Percentiles rank a stretch among this genome's conserved stretches.
phyloP scores from a whole-genome alignment of 2,888 invertebrate species.

The Thecophora atra region DNA sequence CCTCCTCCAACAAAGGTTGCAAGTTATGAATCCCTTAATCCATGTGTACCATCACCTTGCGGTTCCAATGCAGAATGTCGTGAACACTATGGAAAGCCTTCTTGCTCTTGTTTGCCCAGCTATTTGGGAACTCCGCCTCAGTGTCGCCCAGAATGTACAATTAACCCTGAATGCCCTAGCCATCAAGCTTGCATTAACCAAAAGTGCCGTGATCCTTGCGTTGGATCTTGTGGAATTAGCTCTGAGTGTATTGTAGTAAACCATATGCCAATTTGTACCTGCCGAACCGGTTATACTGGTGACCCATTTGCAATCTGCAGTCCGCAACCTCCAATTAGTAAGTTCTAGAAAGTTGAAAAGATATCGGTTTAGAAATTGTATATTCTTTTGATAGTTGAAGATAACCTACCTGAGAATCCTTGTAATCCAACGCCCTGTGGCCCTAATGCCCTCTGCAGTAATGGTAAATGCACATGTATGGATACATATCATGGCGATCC shows the following conservation, averaged over 20 bases:
- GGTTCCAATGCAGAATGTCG: constrained; percentile 78
- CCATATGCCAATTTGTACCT: constrained; percentile 77
- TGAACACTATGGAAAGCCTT: constrained; percentile 68
- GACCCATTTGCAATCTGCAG: constrained; percentile 72
- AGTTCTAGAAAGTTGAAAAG: constrained; percentile 42
- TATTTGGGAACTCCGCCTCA: constrained; percentile 78
- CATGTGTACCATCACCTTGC: constrained; percentile 79
- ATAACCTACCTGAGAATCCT: constrained; percentile 66
- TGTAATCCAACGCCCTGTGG: constrained; percentile 80
- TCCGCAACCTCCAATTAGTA: constrained; percentile 65
- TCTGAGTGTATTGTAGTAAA: constrained; percentile 74
- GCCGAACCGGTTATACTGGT: constrained; percentile 71
- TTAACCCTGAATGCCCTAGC: constrained; percentile 76
- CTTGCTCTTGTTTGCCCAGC: constrained; percentile 76
- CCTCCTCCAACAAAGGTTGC: constrained; percentile 52
- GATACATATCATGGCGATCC: constrained; percentile 76
- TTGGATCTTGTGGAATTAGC: constrained; percentile 72
- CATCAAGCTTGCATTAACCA: constrained; percentile 78
- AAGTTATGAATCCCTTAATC: constrained; percentile 66
- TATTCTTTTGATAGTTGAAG: constrained; percentile 46
- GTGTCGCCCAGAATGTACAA: constrained; percentile 81
- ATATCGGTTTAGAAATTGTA: neutral
- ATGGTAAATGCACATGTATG: constrained; percentile 75
- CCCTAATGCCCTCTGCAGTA: constrained; percentile 74
- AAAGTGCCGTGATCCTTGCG: constrained; percentile 77